Evolutionary conservation across 2,888 invertebrate species (phyloP), one percentile per base, ranked within the genome.

Genomic region (Abrostola triplasia): DNA sequence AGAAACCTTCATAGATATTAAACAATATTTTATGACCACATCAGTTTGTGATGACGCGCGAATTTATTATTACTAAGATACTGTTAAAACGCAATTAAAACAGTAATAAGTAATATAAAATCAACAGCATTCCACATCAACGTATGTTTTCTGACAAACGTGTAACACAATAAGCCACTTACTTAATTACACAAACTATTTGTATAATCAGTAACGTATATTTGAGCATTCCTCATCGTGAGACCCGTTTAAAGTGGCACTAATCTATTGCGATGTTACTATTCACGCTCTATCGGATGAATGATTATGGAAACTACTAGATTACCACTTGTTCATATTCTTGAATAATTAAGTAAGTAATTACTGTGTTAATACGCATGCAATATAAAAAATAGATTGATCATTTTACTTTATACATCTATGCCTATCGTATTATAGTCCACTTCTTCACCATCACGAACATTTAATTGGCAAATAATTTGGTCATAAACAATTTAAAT

Each of bases 271-370:
- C 70, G 58, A 64, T 62, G 64, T 70, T 54, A 69, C 70, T 64
- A 65, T 77, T 66, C 68, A 73, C 76, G 84, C 66, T 71, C 72
- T 62, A 77, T 76, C 74, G 67, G 68, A 67, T 70, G 55, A 72
- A 42, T 58, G 41, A 52, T 54, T 61, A 66, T 66, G 47, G 62
- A 71, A 76, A 63, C 69, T 60, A 68, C 64, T 65, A 49, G 59
- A 71, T 69, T 79, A 73, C 52, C 38, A 64, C 54, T 66, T 59
- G 58, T 64, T 64, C 65, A 11, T 67, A 70, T 75, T 70, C 51
- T 72, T 64, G 70, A 72, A 58, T 70, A 60, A 63, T 49, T 57
- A 55, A 47, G 13, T 9, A 7, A 37, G 41, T 73, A 52, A 67
- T 69, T 51, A 49, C 47, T 57, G 54, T 24, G 47, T 53, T 63